Conservation (phyloP, 2,113 vertebrate species). For the Phyllopteryx taeniolatus region DNA sequence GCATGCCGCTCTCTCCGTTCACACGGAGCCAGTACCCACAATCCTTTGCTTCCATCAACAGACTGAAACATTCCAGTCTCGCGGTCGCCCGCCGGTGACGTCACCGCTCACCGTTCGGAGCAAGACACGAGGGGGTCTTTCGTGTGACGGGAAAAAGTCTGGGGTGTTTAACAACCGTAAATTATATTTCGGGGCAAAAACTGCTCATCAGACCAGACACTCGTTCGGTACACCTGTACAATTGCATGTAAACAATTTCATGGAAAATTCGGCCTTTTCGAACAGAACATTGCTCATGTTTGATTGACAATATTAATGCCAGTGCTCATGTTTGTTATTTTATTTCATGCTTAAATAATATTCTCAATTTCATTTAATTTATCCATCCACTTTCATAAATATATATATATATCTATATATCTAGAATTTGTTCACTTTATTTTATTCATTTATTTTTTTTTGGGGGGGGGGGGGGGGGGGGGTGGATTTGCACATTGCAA, state of each 20-base stretch:
- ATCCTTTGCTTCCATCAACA: conserved; percentile 65
- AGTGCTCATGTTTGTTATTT: too few species aligned
- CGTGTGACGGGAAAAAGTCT: background rate
- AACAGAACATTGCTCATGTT: too few species aligned
- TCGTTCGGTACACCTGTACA: background rate
- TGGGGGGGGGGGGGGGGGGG: too few species aligned
- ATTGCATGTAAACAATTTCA: background rate
- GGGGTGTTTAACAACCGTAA: background rate
- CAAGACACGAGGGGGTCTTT: conserved; percentile 21
- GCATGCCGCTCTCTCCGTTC: conserved; percentile 24
- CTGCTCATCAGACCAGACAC: too few species aligned
- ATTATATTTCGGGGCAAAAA: too few species aligned
- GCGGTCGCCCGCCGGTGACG: conserved; percentile 46
- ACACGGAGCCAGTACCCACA: conserved; percentile 38
- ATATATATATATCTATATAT: too few species aligned
- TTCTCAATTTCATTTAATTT: too few species aligned
- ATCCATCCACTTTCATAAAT: too few species aligned
- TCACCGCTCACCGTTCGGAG: conserved; percentile 43
- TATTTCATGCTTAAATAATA: too few species aligned
- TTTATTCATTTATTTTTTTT: background rate
- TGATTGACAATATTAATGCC: too few species aligned
- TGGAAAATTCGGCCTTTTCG: background rate
- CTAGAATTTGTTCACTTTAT: background rate
- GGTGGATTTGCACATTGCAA: background rate
- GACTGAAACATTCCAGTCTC: conserved; percentile 66